These are phyloP conservation scores for Holotrichia oblita DNA, from an alignment of 1,140 invertebrate genomes.

Conservation along the genomic window DNA sequence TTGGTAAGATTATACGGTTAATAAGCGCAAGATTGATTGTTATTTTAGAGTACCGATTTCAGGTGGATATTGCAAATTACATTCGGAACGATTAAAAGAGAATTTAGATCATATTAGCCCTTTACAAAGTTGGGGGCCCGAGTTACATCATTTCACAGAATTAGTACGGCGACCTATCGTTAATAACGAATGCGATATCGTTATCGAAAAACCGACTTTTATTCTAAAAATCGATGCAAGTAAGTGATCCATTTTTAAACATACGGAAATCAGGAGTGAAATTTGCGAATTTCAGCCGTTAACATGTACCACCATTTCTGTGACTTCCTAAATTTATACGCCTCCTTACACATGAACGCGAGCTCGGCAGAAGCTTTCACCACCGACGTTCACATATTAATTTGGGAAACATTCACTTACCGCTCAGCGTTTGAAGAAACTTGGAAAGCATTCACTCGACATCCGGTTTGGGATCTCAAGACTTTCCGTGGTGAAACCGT, in stretches of 20 bases:
- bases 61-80: conserved; percentile 67
- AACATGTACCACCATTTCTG: conserved; percentile 99
- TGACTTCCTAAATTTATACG: conserved; percentile 98
- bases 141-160: conserved; percentile 83
- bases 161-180: conserved; percentile 71
- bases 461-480: conserved; percentile 87
- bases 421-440: conserved; percentile 85
- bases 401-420: conserved; percentile 96
- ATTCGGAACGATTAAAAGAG: conserved; percentile 70
- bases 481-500: conserved; percentile 83
- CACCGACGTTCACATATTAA: conserved; percentile 87
- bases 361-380: conserved; percentile 81
- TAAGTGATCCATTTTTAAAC: conserved; percentile 64
- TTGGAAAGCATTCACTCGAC: conserved; percentile 89
- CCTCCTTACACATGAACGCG: conserved; percentile 90
- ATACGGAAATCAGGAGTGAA: not conserved
- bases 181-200: conserved; percentile 85
- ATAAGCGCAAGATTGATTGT: not conserved
- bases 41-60: conserved; percentile 39
- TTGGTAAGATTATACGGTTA: conserved; percentile 66
- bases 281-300: conserved; percentile 74
- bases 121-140: conserved; percentile 96
- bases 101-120: conserved; percentile 91
- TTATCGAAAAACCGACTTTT: conserved; percentile 91
- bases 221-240: conserved; percentile 98